These are phyloP conservation scores for Sphenopsis melanotis DNA, from an alignment of 2,797 vertebrate genomes.

Conservation along the genomic window DNA sequence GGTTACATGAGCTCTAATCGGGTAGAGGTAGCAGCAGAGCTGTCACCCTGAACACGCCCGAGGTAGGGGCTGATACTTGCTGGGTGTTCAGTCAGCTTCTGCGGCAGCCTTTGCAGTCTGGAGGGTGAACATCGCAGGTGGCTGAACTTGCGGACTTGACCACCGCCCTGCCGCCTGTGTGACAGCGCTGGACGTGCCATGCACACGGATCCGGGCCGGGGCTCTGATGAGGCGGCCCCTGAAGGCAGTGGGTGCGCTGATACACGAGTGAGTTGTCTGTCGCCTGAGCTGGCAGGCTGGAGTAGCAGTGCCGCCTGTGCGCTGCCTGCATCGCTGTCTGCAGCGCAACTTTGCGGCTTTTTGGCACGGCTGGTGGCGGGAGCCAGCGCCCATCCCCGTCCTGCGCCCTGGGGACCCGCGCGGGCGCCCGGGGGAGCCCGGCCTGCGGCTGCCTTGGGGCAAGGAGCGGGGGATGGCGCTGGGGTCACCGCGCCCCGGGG, in stretches of 20 bases:
- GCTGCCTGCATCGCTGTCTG: background rate
- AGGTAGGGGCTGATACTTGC: background rate
- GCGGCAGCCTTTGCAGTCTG: background rate
- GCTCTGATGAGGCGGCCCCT: background rate
- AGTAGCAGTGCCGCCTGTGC: background rate
- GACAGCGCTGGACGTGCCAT: background rate
- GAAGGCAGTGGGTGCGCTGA: background rate
- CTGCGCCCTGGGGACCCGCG: background rate
- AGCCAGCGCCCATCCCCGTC: background rate
- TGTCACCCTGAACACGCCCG: rapidly evolving
- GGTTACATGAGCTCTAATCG: background rate
- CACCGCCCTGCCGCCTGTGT: rapidly evolving
- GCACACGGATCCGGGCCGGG: too few species aligned
- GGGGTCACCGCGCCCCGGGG: background rate
- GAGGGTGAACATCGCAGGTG: background rate
- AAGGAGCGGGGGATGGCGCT: background rate
- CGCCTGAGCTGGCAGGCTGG: background rate
- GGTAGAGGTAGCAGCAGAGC: background rate
- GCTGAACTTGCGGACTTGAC: background rate
- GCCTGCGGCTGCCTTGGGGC: background rate
- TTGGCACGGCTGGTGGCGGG: background rate
- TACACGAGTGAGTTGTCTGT: background rate
- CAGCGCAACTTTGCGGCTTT: background rate
- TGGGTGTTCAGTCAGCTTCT: background rate
- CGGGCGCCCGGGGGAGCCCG: background rate